Conservation (phyloP, 1,140 invertebrate species). For the Chrysomallon squamiferum region DNA sequence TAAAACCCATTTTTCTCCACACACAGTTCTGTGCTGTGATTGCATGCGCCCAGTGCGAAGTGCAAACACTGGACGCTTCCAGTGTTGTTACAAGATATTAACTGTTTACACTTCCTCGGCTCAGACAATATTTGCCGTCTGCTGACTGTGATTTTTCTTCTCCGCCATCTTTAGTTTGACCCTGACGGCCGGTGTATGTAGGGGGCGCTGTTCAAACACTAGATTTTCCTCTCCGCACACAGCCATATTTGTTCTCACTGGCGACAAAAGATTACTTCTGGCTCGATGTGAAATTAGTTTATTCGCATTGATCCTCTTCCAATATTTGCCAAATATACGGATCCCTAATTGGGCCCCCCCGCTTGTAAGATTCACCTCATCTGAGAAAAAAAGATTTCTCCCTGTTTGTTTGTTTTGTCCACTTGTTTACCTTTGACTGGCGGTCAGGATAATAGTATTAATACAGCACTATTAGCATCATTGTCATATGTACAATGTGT, state of each 20-base stretch:
- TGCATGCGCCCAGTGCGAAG: slow-evolving; percentile 25
- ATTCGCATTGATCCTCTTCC: slow-evolving; percentile 13
- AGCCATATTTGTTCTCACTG: slow-evolving; percentile 19
- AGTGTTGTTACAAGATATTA: slow-evolving; percentile 39
- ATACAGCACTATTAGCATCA: too few relatives aligned
- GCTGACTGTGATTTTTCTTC: slow-evolving; percentile 12
- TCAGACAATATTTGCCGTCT: slow-evolving; percentile 33
- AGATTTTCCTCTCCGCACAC: slow-evolving; percentile 16
- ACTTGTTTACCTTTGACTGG: too few relatives aligned
- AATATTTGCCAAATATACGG: slow-evolving; percentile 1
- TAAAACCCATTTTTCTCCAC: slow-evolving; percentile 1
- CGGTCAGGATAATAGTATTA: too few relatives aligned
- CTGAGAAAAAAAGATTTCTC: too few relatives aligned
- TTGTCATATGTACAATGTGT: too few relatives aligned
- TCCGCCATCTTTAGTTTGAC: slow-evolving; percentile 11
- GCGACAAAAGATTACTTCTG: slow-evolving; percentile 29
- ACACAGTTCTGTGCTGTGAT: background rate
- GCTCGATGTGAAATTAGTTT: slow-evolving; percentile 26
- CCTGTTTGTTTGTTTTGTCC: too few relatives aligned
- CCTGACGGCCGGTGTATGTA: slow-evolving; percentile 3
- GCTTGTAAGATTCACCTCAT: too few relatives aligned
- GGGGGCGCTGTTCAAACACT: slow-evolving; percentile 19
- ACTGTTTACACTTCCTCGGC: slow-evolving; percentile 26
- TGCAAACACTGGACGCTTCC: slow-evolving; percentile 20
- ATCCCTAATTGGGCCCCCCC: slow-evolving; percentile 2